Evolutionary conservation across 2,113 vertebrate species (phyloP), one percentile per base, ranked within the genome.

Genomic region (Eonycteris spelaea): DNA sequence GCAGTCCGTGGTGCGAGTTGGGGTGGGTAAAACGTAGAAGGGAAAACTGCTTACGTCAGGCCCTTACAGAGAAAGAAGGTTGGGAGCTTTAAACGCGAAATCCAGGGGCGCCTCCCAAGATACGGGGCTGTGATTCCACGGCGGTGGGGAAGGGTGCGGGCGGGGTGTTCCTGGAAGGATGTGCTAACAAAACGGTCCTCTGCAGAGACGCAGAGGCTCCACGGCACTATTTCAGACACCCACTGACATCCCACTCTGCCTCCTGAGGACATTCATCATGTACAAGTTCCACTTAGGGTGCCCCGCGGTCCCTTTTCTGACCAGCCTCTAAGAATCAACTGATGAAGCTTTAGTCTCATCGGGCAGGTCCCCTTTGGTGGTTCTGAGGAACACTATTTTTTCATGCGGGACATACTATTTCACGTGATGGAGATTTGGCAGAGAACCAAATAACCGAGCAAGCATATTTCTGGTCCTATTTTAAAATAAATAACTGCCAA

Each of bases 401-500:
- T 51, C 48, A 33, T 0, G 4, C 26, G 61, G 48, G 9, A 90
- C 1, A 0, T 14, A 48, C 24, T 45, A 3, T 53, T 78, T 74
- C 57, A 87, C 59, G 16, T 28, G 86, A 80, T 7, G 57, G 68
- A 73, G n/a, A 8, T 22, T 57, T 94, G 86, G 53, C 71, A 80
- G 38, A 30, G 80, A 87, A 61, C 70, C 86, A 67, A 82, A 68
- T 38, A 77, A 85, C 35, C 0, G 53, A 87, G 74, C n/a, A 45
- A 61, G 67, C 51, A 45, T 75, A 83, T 90, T 94, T 82, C 88
- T 94, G 89, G 75, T 35, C 86, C n/a, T 28, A 70, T 86, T 90
- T 93, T 92, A 90, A 96, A 93, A 90, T 63, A 90, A 96, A 95
- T 91, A 92, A 57, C 3, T 63, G 65, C 55, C 75, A 35, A 28